A percentile compares a stretch with the other conserved stretches of the same genome.
These are phyloP conservation scores for Porites rus DNA, from an alignment of 92 coral and sea anemone species.

Conservation along the genomic window DNA sequence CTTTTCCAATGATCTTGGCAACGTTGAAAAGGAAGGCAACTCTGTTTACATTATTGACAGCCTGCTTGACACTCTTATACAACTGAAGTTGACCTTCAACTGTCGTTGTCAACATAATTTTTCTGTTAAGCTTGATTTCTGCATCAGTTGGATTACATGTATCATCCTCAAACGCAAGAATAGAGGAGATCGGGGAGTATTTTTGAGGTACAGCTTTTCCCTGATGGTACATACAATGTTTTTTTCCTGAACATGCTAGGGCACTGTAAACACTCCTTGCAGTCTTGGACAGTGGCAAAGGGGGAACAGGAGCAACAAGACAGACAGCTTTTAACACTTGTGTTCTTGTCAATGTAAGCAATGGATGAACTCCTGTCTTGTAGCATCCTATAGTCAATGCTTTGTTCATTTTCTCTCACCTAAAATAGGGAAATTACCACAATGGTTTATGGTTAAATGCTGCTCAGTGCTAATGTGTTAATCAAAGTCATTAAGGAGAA, in stretches of 20 bases:
- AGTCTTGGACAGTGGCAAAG: background rate
- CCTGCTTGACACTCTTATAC: background rate
- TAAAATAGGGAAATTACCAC: too few relatives aligned
- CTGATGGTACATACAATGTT: background rate
- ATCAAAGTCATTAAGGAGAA: too few relatives aligned
- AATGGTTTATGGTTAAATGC: too few relatives aligned
- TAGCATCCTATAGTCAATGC: background rate
- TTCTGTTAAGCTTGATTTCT: constrained; percentile 7
- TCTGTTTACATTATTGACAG: constrained; percentile 16
- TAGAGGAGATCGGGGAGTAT: background rate
- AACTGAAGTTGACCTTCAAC: constrained; percentile 19
- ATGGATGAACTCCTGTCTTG: background rate
- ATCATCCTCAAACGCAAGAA: too few relatives aligned
- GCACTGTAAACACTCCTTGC: background rate
- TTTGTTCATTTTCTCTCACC: background rate
- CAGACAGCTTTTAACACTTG: background rate
- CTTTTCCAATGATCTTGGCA: constrained; percentile 10
- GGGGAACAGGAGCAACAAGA: background rate
- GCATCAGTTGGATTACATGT: background rate
- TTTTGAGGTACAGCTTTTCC: background rate
- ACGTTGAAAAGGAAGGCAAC: constrained; percentile 21
- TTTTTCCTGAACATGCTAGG: background rate
- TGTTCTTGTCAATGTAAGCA: background rate
- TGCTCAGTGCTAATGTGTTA: too few relatives aligned
- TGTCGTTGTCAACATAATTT: constrained; percentile 5